A percentile compares a stretch with the other conserved stretches of the same genome.
Conservation (phyloP, 1,140 invertebrate genomes). For the Antheraea mylitta region DNA sequence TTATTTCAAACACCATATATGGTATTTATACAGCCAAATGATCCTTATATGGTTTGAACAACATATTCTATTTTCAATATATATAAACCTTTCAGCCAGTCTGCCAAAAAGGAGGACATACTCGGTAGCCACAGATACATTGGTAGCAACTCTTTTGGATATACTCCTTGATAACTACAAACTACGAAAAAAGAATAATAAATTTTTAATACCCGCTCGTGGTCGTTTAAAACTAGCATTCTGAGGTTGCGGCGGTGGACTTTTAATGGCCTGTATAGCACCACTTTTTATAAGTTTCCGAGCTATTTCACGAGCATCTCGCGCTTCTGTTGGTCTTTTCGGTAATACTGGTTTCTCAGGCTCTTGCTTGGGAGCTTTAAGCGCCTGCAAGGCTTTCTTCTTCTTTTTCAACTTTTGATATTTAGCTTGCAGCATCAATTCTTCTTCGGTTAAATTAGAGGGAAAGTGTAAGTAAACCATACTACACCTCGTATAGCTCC, state of each 20-base stretch:
- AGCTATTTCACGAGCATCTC: conserved; percentile 96
- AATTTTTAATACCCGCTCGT: conserved; percentile 78
- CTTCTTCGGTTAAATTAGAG: conserved; percentile 94
- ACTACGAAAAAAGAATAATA: too few relatives aligned
- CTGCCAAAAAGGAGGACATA: too few relatives aligned
- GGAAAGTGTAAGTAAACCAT: conserved; percentile 98
- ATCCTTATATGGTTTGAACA: too few relatives aligned
- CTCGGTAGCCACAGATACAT: too few relatives aligned
- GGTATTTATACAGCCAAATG: too few relatives aligned
- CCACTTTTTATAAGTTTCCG: conserved; percentile 97
- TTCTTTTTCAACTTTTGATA: conserved; percentile 97
- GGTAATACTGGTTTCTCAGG: conserved; percentile 88
- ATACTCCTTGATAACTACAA: too few relatives aligned
- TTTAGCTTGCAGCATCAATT: conserved; percentile 95
- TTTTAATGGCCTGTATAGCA: conserved; percentile 91
- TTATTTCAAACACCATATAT: too few relatives aligned
- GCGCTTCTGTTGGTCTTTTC: conserved; percentile 91
- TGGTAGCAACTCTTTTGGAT: too few relatives aligned
- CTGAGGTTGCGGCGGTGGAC: conserved; percentile 90
- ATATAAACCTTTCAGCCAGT: too few relatives aligned
- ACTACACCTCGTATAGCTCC: too few relatives aligned
- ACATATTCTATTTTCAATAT: too few relatives aligned
- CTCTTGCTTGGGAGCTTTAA: conserved; percentile 94
- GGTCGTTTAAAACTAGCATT: conserved; percentile 89
- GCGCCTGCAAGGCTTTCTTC: conserved; percentile 94